phyloP scores from a whole-genome alignment of 2,888 invertebrate species.

The Drosophila anomalipes region DNA sequence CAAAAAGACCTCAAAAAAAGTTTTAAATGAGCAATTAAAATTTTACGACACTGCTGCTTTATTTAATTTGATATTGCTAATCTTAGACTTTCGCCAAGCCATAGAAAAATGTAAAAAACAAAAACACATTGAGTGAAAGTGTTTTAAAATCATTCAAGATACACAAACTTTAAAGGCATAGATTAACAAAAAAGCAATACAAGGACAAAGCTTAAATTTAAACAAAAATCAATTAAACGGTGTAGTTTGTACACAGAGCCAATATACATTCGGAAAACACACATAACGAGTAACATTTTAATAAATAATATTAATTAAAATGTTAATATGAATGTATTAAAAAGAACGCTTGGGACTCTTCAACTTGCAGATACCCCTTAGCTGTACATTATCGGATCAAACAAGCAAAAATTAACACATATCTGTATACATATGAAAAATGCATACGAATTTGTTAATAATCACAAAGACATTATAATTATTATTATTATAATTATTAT shows the following conservation, averaged over 20 bases:
- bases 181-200: neutral
- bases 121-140: neutral
- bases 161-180: neutral
- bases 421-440: no score
- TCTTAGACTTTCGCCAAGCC: conserved; percentile 11
- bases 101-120: neutral
- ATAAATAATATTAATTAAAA: conserved; percentile 34
- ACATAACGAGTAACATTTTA: conserved; percentile 4
- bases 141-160: neutral
- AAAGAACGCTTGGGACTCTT: no score
- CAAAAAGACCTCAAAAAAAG: conserved; percentile 30
- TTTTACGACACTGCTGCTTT: conserved; percentile 46
- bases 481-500: neutral
- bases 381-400: no score
- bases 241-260: neutral
- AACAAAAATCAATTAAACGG: conserved; percentile 16
- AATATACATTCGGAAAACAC: neutral
- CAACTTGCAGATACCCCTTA: neutral
- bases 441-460: neutral
- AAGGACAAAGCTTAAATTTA: conserved; percentile 10
- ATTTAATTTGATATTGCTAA: conserved; percentile 55
- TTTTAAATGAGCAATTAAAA: conserved; percentile 65
- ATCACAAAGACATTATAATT: neutral
- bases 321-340: neutral
- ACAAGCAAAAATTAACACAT: no score